Percentiles rank a stretch among this genome's conserved stretches.
Evolutionary conservation across 2,888 invertebrate species (phyloP).

Genomic region (Cryptocheilus praepositus): DNA sequence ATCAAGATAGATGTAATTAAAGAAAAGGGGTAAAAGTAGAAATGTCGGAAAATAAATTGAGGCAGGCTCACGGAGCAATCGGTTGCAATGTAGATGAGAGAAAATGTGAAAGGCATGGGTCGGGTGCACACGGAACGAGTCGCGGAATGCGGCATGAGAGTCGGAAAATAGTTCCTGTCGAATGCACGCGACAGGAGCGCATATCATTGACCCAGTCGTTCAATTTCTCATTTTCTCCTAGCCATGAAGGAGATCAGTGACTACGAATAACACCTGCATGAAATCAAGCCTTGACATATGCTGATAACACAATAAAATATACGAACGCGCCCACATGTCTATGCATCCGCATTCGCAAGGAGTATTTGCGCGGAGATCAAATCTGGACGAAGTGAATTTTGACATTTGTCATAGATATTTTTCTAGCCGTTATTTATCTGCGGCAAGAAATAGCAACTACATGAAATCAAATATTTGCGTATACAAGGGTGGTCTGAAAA

Average conservation of each 20-base stretch:
- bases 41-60: constrained; percentile 50
- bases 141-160: constrained; percentile 6
- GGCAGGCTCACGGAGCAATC: constrained; percentile 25
- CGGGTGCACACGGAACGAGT: too few relatives aligned
- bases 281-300: background rate
- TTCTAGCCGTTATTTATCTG: too few relatives aligned
- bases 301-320: too few relatives aligned
- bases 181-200: constrained; percentile 50
- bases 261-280: constrained; percentile 32
- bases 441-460: too few relatives aligned
- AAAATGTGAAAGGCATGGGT: constrained; percentile 11
- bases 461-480: too few relatives aligned
- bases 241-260: constrained; percentile 42
- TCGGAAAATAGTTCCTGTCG: constrained; percentile 55
- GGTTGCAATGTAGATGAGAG: constrained; percentile 34
- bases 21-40: constrained; percentile 11
- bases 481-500: too few relatives aligned
- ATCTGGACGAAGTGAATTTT: too few relatives aligned
- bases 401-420: too few relatives aligned
- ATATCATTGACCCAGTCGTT: constrained; percentile 61
- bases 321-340: too few relatives aligned
- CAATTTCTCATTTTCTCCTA: constrained; percentile 57
- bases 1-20: too few relatives aligned
- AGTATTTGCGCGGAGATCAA: too few relatives aligned
- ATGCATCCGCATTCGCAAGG: too few relatives aligned